Conservation (phyloP, 2,113 vertebrate species). For the Tragelaphus buxtoni region DNA sequence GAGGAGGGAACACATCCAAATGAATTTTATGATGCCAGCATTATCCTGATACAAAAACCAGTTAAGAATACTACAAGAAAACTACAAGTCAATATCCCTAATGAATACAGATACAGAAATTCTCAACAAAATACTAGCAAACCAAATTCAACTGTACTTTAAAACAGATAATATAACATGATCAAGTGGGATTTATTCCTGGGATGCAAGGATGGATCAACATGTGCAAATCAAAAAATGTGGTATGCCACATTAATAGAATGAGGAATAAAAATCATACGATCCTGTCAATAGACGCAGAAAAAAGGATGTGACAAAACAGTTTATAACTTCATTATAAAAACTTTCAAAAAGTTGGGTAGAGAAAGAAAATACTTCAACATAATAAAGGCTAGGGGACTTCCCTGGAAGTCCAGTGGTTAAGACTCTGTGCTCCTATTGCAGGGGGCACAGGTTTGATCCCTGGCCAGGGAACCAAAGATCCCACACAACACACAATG, state of each 20-base stretch:
- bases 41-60: neutral
- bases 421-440: neutral
- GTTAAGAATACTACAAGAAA: neutral
- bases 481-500: neutral
- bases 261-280: neutral
- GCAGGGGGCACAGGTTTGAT: neutral
- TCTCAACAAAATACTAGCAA: neutral
- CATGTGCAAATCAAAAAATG: neutral
- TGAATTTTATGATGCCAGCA: neutral
- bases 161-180: neutral
- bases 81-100: neutral
- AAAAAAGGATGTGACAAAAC: neutral
- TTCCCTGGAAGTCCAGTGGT: neutral
- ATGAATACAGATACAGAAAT: neutral
- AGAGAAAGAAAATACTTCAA: neutral
- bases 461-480: neutral
- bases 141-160: neutral
- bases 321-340: neutral
- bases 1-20: neutral
- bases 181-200: neutral
- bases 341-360: neutral
- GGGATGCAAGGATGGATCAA: neutral
- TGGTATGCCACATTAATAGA: neutral
- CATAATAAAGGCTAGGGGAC: neutral
- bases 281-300: neutral